Conservation (phyloP, 2,113 vertebrate species). For the Sarotherodon lohbergeri region DNA sequence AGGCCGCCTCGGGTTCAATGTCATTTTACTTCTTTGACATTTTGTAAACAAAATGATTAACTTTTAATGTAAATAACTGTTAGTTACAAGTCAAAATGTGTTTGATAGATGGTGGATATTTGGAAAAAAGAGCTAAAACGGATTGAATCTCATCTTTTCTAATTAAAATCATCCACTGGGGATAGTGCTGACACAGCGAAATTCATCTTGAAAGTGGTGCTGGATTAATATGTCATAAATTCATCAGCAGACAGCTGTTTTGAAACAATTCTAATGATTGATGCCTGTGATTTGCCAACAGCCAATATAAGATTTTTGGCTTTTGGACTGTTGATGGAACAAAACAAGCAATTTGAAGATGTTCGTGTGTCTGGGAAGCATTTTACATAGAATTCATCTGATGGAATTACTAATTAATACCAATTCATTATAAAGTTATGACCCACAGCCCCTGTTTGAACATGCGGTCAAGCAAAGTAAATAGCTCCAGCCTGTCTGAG, state of each 20-base stretch:
- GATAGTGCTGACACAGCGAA: background rate
- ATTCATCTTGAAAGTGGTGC: background rate
- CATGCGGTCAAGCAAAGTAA: background rate
- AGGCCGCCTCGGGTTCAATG: background rate
- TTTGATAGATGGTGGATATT: background rate
- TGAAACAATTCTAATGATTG: background rate
- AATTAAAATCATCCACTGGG: background rate
- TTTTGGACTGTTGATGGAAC: background rate
- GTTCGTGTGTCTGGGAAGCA: background rate
- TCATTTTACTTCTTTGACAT: background rate
- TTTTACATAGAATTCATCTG: background rate
- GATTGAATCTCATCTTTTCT: background rate
- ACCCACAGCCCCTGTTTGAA: background rate
- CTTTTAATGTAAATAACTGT: background rate
- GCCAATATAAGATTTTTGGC: background rate
- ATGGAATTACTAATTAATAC: background rate
- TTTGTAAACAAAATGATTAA: background rate
- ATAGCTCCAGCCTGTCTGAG: background rate
- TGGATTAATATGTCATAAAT: background rate
- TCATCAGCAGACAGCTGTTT: background rate
- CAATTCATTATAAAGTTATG: background rate
- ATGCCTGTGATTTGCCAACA: background rate
- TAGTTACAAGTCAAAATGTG: background rate
- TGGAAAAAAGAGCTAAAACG: background rate
- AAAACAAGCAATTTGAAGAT: background rate